These are phyloP conservation scores for Sarcophilus harrisii DNA, from an alignment of 2,797 vertebrate genomes.

Conservation along the genomic window DNA sequence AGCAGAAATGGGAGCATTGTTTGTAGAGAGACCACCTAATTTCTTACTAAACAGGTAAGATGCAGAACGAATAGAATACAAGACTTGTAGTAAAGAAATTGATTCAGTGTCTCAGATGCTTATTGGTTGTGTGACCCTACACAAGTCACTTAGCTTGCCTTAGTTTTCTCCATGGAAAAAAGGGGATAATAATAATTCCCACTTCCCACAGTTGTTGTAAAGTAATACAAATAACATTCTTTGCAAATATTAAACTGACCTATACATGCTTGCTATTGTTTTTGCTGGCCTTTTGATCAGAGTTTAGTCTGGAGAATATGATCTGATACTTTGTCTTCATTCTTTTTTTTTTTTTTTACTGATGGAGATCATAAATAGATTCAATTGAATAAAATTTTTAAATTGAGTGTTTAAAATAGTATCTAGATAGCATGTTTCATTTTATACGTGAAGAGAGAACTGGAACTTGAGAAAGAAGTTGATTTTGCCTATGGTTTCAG, in stretches of 20 bases:
- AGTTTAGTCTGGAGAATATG: not conserved
- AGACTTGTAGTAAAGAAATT: not conserved
- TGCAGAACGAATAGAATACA: not conserved
- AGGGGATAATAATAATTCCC: not conserved
- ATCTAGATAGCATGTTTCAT: not conserved
- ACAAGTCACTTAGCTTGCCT: not conserved
- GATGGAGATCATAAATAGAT: not conserved
- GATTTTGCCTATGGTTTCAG: not conserved
- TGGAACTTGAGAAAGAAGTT: not conserved
- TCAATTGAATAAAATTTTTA: not conserved
- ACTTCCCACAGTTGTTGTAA: not conserved
- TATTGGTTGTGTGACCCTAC: not conserved
- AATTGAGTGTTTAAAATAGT: not conserved
- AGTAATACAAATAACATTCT: not conserved
- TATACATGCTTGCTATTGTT: not conserved
- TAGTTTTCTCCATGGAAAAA: not conserved
- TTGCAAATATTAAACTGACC: not conserved
- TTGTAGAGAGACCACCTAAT: not conserved
- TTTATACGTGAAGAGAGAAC: not conserved
- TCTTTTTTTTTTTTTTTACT: not conserved
- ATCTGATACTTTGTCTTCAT: too few species aligned
- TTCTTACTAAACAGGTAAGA: not conserved
- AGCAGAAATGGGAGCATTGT: fast-evolving
- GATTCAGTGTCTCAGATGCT: not conserved
- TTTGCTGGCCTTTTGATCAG: not conserved